Evolutionary conservation across 2,888 invertebrate genomes (phyloP), one percentile per base, ranked within the genome.

Genomic region (Iselma pallidipennis): DNA sequence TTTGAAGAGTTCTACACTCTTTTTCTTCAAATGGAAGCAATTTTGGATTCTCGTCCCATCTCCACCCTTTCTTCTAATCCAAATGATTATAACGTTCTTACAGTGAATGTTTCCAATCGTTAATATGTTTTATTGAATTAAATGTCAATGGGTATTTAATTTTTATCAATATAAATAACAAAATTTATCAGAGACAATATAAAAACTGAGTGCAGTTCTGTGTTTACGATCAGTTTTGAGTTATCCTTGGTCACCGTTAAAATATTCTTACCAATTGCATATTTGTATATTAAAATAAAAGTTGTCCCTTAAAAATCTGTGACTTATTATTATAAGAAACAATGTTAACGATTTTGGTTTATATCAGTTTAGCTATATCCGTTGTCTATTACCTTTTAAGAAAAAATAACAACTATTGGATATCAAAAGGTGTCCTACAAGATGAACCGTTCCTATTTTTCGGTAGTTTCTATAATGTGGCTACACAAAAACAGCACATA

Each of bases 381-480:
- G 9, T 52, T 19, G 7, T 52, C 6, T 52, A 19, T 10, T 28
- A 23, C 1, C 23, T 21, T 31, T 12, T 52, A 26, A 5, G 6
- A 4, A 57, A 49, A 21, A 49, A 45, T n/a, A 51, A 58, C 50
- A 58, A 19, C 2, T 62, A 51, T 50, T 62, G 62, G 62, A 19
- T 55, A 29, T 50, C 28, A 1, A n/a, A 23, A 0, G 37, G 23
- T 9, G 29, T 62, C 1, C 49, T 26, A 3, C 45, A 14, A 37
- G 62, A 58, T 26, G 26, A 55, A 16, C 55, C 57, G 2, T 25
- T 48, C 19, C 37, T 62, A 12, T 16, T 62, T 23, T 62, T 62
- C 26, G 62, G 62, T 10, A 58, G 48, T 31, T 50, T 57, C 7
- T 58, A 33, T 48, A 26, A 62, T 42, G 26, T 62, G 10, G 55